These are phyloP conservation scores for Melanotaenia pygmaea DNA, from an alignment of 2,797 vertebrate species.

Conservation along the genomic window DNA sequence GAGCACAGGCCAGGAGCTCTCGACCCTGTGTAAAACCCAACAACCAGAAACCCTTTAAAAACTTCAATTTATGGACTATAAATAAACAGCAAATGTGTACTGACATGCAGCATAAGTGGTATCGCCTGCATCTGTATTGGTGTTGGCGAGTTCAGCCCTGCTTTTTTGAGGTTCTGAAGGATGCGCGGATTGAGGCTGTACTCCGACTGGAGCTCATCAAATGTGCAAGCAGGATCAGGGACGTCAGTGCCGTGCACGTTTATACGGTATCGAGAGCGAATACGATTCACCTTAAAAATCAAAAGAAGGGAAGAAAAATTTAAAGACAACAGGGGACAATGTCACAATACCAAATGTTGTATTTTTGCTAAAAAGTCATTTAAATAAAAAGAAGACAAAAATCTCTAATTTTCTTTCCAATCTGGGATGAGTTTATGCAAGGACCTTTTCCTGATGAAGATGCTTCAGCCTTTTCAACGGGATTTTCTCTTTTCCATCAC, in stretches of 20 bases:
- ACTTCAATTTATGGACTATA: fast-evolving
- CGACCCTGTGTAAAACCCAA: conserved; percentile 79
- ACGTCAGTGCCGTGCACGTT: conserved; percentile 90
- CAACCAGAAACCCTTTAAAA: not conserved
- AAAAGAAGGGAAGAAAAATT: not conserved
- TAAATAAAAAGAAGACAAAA: not conserved
- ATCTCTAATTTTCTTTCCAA: not conserved
- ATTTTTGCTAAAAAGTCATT: not conserved
- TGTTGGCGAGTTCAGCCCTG: conserved; percentile 88
- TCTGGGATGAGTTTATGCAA: not conserved
- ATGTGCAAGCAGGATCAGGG: conserved; percentile 90
- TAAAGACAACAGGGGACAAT: not conserved
- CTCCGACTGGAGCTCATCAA: conserved; percentile 90
- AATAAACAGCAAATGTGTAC: conserved; percentile 38
- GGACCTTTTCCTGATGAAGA: conserved; percentile 91
- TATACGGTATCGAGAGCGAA: conserved; percentile 89
- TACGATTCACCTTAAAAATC: conserved; percentile 85
- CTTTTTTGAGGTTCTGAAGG: conserved; percentile 87
- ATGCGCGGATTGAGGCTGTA: conserved; percentile 87
- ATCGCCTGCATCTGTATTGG: conserved; percentile 97
- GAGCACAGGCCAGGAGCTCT: conserved; percentile 94
- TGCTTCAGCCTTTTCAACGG: conserved; percentile 87
- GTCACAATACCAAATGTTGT: not conserved
- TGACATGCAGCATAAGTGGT: conserved; percentile 94
- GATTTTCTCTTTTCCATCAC: conserved; percentile 76